Evolutionary conservation across 2,113 vertebrate genomes (phyloP).

Genomic region (Tenebrosternarchus preto): DNA sequence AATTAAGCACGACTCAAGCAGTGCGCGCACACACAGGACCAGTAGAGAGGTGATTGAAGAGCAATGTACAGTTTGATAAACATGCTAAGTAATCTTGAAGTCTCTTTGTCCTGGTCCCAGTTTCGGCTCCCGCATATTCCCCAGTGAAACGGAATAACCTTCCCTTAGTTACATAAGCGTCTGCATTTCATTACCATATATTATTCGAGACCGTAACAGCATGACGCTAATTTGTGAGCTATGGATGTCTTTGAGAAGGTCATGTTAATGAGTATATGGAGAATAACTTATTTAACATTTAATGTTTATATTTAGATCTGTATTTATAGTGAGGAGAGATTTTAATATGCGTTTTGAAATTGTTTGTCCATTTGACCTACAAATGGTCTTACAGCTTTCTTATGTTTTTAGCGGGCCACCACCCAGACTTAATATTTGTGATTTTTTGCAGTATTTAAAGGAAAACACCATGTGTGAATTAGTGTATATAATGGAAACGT

Average conservation of each 20-base stretch:
- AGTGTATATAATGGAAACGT: too few relatives aligned
- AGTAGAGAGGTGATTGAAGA: slow-evolving; percentile 56
- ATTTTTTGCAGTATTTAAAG: not conserved
- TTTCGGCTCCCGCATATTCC: slow-evolving; percentile 64
- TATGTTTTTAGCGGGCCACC: not conserved
- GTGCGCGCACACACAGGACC: slow-evolving; percentile 31
- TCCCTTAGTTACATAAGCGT: slow-evolving; percentile 71
- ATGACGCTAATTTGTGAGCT: slow-evolving; percentile 74
- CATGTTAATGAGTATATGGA: slow-evolving; percentile 68
- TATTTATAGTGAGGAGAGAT: slow-evolving; percentile 56
- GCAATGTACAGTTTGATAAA: slow-evolving; percentile 64
- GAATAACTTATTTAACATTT: slow-evolving; percentile 68
- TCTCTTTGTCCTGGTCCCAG: slow-evolving; percentile 66
- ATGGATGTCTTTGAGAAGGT: slow-evolving; percentile 75
- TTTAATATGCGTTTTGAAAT: slow-evolving; percentile 58
- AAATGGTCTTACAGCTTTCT: slow-evolving; percentile 1
- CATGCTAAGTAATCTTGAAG: slow-evolving; percentile 62
- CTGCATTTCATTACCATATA: slow-evolving; percentile 73
- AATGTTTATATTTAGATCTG: slow-evolving; percentile 68
- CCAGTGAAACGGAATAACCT: slow-evolving; percentile 70
- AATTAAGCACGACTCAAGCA: slow-evolving; percentile 59
- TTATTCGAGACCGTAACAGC: slow-evolving; percentile 62
- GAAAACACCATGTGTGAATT: not conserved
- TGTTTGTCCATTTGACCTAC: slow-evolving; percentile 31
- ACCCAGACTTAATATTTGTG: not conserved